A percentile compares a stretch with the other conserved stretches of the same genome.
phyloP scores from a whole-genome alignment of 92 coral and sea anemone species.

The Galaxea fascicularis region DNA sequence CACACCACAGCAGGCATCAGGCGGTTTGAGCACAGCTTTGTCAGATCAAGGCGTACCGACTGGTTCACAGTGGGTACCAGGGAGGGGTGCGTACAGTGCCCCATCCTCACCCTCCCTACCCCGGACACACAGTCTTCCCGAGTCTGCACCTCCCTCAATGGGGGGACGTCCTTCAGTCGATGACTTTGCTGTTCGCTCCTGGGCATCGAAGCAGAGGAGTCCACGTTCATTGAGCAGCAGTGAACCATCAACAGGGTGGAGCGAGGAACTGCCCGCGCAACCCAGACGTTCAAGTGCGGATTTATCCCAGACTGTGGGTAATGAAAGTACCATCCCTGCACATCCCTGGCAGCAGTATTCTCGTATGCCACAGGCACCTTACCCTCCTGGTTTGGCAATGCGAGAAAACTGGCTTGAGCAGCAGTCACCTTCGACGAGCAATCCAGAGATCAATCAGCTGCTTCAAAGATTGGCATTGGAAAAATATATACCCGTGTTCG shows the following conservation, averaged over 20 bases:
- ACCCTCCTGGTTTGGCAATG: constrained; percentile 69
- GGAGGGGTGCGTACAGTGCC: constrained; percentile 95
- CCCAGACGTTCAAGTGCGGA: constrained; percentile 84
- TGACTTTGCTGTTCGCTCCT: constrained; percentile 92
- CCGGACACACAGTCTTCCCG: constrained; percentile 86
- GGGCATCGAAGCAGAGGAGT: constrained; percentile 88
- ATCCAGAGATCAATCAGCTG: constrained; percentile 72
- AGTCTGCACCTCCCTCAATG: constrained; percentile 72
- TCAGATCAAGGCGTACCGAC: constrained; percentile 74
- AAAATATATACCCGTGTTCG: constrained; percentile 87
- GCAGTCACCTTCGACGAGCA: constrained; percentile 36
- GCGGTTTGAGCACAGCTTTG: constrained; percentile 75
- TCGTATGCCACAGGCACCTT: constrained; percentile 71
- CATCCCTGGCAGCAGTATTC: constrained; percentile 81
- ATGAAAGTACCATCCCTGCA: constrained; percentile 68
- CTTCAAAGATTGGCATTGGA: constrained; percentile 83
- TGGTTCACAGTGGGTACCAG: constrained; percentile 84
- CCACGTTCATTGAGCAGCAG: constrained; percentile 88
- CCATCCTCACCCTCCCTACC: constrained; percentile 98
- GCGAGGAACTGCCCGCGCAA: constrained; percentile 55
- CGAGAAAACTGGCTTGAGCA: constrained; percentile 90
- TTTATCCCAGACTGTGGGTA: constrained; percentile 61
- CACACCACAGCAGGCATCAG: constrained; percentile 74
- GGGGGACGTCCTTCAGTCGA: constrained; percentile 89
- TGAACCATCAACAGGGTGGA: constrained; percentile 86